Evolutionary conservation across 2,113 vertebrate species (phyloP).

Genomic region (Cynoglossus semilaevis): DNA sequence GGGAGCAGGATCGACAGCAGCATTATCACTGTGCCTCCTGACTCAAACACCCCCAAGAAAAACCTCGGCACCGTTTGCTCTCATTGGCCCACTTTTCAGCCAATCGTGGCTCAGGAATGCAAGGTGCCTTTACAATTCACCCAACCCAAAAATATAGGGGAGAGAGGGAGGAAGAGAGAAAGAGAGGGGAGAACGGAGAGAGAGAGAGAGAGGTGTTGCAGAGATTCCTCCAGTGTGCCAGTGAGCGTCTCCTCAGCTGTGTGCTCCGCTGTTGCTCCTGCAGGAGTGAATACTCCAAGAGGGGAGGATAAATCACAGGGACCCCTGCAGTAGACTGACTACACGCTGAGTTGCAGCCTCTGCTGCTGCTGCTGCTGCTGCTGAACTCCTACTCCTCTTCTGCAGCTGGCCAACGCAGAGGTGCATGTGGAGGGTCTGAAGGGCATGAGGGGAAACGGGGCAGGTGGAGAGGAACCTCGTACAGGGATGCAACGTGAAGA

Average conservation of each 20-base stretch:
- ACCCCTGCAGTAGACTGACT: constrained; percentile 48
- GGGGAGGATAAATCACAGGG: constrained; percentile 66
- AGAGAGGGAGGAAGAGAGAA: constrained; percentile 16
- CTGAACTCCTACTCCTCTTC: constrained; percentile 3
- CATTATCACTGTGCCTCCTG: constrained; percentile 63
- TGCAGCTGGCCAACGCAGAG: constrained; percentile 39
- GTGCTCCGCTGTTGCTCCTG: constrained; percentile 45
- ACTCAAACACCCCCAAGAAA: constrained; percentile 65
- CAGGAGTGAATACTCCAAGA: constrained; percentile 49
- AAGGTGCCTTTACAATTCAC: constrained; percentile 85
- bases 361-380: constrained; percentile 31
- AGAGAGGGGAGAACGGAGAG: constrained; percentile 23
- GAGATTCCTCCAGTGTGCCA: constrained; percentile 63
- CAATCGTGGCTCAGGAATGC: constrained; percentile 73
- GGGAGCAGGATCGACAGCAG: constrained; percentile 46
- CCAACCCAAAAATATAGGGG: constrained; percentile 76
- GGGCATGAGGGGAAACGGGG: constrained; percentile 11
- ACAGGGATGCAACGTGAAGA: constrained; percentile 43
- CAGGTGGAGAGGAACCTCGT: constrained; percentile 2
- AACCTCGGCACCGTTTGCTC: constrained; percentile 34
- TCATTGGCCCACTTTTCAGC: constrained; percentile 70
- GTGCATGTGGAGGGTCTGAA: constrained; percentile 24
- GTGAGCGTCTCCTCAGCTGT: constrained; percentile 52
- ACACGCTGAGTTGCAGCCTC: constrained; percentile 42
- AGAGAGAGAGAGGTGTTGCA: constrained; percentile 54